Evolutionary conservation across 2,888 invertebrate genomes (phyloP).

Genomic region (Meteorus cinctellus): DNA sequence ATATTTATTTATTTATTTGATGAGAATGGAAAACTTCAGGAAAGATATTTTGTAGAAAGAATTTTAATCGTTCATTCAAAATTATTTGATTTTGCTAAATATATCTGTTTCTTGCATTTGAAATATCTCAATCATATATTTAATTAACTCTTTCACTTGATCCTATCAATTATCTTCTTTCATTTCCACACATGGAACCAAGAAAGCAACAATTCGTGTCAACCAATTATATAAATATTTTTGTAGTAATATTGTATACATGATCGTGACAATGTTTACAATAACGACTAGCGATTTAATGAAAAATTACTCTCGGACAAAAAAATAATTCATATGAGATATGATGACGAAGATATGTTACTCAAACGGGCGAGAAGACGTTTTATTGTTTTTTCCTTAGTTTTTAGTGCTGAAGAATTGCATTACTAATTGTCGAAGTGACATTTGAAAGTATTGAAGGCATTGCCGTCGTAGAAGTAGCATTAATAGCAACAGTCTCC

Average conservation of each 20-base stretch:
- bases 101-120: not conserved
- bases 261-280: not conserved
- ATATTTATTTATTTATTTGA: too few species aligned
- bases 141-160: not conserved
- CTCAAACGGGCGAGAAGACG: not conserved
- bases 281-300: not conserved
- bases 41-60: not conserved
- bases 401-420: constrained; percentile 57
- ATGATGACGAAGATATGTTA: not conserved
- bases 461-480: constrained; percentile 58
- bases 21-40: not conserved
- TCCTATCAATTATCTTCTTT: not conserved
- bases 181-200: not conserved
- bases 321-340: not conserved
- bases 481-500: constrained; percentile 54
- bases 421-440: constrained; percentile 61
- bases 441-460: constrained; percentile 61
- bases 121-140: constrained; percentile 2
- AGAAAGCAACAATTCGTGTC: not conserved
- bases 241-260: not conserved
- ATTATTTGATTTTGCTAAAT: not conserved
- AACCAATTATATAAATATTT: constrained; percentile 7
- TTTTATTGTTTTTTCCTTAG: not conserved
- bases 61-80: not conserved
- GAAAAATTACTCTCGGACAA: not conserved